These are phyloP conservation scores for Presbytis comata DNA, from an alignment of 2,797 vertebrate species.

Conservation along the genomic window DNA sequence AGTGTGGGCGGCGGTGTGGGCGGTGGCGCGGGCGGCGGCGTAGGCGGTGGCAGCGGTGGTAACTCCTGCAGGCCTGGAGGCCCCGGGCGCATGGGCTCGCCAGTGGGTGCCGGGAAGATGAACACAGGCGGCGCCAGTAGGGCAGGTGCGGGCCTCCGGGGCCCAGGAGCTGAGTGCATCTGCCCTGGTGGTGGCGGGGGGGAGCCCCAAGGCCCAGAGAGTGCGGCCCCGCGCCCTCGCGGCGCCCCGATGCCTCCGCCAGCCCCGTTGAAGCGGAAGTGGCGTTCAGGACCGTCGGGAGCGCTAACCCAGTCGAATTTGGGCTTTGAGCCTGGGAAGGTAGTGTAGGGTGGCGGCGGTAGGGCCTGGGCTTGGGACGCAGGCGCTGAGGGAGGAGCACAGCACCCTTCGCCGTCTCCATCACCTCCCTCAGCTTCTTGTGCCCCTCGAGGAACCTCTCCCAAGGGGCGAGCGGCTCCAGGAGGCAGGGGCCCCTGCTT, in stretches of 20 bases:
- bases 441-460: neutral
- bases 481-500: constrained; percentile 71
- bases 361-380: constrained; percentile 11
- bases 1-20: neutral
- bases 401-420: constrained; percentile 62
- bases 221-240: constrained; percentile 20
- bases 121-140: constrained; percentile 55
- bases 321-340: constrained; percentile 68
- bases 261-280: constrained; percentile 67
- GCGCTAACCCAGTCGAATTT: constrained; percentile 73
- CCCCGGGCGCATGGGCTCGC: neutral
- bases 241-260: constrained; percentile 50
- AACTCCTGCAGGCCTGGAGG: neutral
- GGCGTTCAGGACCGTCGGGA: constrained; percentile 55
- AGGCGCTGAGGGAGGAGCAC: neutral
- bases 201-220: constrained; percentile 63
- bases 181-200: neutral
- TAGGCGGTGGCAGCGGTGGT: neutral
- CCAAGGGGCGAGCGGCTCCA: neutral
- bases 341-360: constrained; percentile 54
- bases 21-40: neutral
- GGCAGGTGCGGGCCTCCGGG: neutral
- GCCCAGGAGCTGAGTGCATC: neutral
- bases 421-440: constrained; percentile 65
- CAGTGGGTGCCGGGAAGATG: constrained; percentile 65